A percentile compares a stretch with the other conserved stretches of the same genome.
These are phyloP conservation scores for Zoanthus solanderi DNA, from an alignment of 92 coral and sea anemone species.

Conservation along the genomic window DNA sequence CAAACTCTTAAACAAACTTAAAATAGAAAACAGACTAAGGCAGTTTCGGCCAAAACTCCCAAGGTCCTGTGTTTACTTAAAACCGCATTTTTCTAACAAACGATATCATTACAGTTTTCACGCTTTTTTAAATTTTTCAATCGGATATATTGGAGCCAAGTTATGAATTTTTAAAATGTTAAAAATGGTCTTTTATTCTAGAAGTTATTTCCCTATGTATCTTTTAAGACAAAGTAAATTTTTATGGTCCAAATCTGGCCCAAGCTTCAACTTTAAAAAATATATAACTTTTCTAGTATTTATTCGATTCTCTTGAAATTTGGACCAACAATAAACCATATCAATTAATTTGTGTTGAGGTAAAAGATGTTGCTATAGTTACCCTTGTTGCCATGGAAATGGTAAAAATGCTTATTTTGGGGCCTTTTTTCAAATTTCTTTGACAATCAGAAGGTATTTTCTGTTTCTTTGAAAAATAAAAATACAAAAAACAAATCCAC, in stretches of 20 bases:
- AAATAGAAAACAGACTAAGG: neutral
- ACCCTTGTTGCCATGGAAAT: neutral
- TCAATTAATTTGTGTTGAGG: neutral
- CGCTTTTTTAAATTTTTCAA: constrained; percentile 3
- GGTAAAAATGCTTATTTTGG: neutral
- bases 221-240: neutral
- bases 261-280: constrained; percentile 1
- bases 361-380: constrained; percentile 6
- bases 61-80: constrained; percentile 2
- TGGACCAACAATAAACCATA: constrained; percentile 7
- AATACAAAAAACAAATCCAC: neutral
- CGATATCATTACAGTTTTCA: neutral
- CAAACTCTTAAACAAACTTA: too few relatives aligned
- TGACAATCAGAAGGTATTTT: neutral
- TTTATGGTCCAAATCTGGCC: constrained; percentile 13
- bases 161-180: neutral
- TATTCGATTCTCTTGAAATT: constrained; percentile 29
- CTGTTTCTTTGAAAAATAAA: neutral
- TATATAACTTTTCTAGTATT: neutral
- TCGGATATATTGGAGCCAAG: constrained; percentile 10
- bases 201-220: constrained; percentile 19
- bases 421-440: neutral
- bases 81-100: constrained; percentile 2
- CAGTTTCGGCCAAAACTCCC: constrained; percentile 4
- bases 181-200: constrained; percentile 16